These are phyloP conservation scores for Rhinopithecus roxellana DNA, from an alignment of 2,113 vertebrate species.

Conservation along the genomic window DNA sequence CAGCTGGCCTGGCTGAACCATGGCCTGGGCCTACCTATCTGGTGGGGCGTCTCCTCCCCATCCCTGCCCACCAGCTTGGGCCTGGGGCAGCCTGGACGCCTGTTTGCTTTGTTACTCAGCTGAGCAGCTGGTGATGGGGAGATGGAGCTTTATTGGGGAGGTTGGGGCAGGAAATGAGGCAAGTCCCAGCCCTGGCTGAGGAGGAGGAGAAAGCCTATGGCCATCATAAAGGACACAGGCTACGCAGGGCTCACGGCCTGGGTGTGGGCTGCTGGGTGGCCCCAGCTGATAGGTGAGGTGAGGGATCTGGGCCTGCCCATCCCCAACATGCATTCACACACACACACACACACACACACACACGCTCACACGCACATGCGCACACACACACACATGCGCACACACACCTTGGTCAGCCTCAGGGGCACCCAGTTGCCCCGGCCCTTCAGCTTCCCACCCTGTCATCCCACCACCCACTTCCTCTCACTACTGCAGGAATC, in stretches of 20 bases:
- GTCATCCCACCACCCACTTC: neutral
- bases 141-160: conserved; percentile 36
- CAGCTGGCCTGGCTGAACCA: neutral
- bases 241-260: neutral
- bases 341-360: no score
- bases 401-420: neutral
- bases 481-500: neutral
- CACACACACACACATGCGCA: neutral
- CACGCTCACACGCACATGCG: neutral
- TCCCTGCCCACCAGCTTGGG: neutral
- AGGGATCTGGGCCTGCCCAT: neutral
- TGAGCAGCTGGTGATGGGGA: conserved; percentile 58
- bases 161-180: conserved; percentile 56
- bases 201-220: neutral
- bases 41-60: neutral
- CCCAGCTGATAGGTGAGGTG: neutral
- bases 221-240: neutral
- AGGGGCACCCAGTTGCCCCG: neutral
- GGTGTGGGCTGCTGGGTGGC: neutral
- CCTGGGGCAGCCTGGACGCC: neutral
- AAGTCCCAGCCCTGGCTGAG: neutral
- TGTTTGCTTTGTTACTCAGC: conserved; percentile 74
- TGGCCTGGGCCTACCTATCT: accelerated
- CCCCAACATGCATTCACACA: neutral
- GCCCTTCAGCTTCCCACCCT: neutral